Evolutionary conservation across 2,797 vertebrate genomes (phyloP).

Genomic region (Semotilus atromaculatus): DNA sequence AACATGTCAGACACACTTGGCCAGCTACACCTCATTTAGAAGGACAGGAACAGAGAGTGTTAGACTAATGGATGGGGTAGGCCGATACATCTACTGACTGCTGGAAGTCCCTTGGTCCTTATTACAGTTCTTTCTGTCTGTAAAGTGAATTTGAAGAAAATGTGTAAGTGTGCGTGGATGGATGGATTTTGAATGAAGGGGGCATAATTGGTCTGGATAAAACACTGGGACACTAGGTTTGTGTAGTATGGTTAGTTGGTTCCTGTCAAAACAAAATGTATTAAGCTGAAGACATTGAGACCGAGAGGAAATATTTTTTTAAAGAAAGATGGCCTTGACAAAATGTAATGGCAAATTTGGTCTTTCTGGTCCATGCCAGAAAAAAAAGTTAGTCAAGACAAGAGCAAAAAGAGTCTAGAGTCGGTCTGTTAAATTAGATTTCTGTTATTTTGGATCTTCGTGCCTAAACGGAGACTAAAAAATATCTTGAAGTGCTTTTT

Average conservation of each 20-base stretch:
- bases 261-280: conserved; percentile 74
- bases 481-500: conserved; percentile 38
- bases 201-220: conserved; percentile 63
- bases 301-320: conserved; percentile 21
- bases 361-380: conserved; percentile 19
- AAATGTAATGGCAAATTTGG: conserved; percentile 6
- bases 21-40: conserved; percentile 33
- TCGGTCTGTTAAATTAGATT: conserved; percentile 31
- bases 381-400: conserved; percentile 2
- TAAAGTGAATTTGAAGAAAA: conserved; percentile 45
- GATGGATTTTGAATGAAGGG: conserved; percentile 51
- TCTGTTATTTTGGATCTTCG: conserved; percentile 28
- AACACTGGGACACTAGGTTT: conserved; percentile 50
- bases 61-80: not conserved
- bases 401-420: not conserved
- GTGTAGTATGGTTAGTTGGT: conserved; percentile 58
- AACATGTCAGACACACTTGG: conserved; percentile 43
- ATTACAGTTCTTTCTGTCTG: conserved; percentile 33
- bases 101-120: conserved; percentile 9
- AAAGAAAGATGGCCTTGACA: conserved; percentile 30
- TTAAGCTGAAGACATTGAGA: conserved; percentile 62
- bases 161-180: conserved; percentile 38
- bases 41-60: not conserved
- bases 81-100: conserved; percentile 21
- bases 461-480: not conserved